Base-by-base conservation (phyloP, 2,888 invertebrate species). In the Caenorhabditis afra region DNA sequence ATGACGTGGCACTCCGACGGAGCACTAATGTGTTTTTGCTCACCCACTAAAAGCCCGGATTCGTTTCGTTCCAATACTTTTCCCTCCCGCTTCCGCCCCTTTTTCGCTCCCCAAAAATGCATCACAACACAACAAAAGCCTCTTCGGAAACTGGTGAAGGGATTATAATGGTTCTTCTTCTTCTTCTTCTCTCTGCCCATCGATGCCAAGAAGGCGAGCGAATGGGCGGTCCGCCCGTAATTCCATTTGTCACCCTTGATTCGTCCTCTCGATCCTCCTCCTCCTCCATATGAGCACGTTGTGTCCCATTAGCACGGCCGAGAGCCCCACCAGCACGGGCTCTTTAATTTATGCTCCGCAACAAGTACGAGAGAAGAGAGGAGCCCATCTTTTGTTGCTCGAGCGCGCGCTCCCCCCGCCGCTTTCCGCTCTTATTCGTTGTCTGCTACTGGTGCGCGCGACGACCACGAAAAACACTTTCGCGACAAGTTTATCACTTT, bases 321-420 rank as follows among this genome's bases (percentile, higher is more conserved):
- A 29, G 53, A 50, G 23, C 50, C 50, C 50, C n/a, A 12, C 22
- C n/a, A 29, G 41, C n/a, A n/a, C 22, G 55, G 57, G 57, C 68
- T 70, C 68, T 64, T 71, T 71, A 71, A 71, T 71, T 71, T 71
- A 71, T 71, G 70, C 70, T 62, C 70, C 23, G 59, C 58, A 67
- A 67, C 67, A 67, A 67, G 67, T 67, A 67, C 71, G 57, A 18
- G 37, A 12, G 47, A 5, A 16, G 50, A 18, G 49, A 10, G n/a
- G 58, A 47, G 62, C 39, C 39, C 58, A 44, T 49, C 73, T 49
- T 47, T 64, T 62, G 52, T 57, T 62, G 61, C 20, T 16, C 53
- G 50, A n/a, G n/a, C 20, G 44, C 49, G 14, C 49, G 49, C 29
- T 29, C 29, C 29, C 49, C 50, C 58, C 39, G 68, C 57, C 64